Base-by-base conservation (phyloP, 2,888 invertebrate genomes). In the Neoascia interrupta region DNA sequence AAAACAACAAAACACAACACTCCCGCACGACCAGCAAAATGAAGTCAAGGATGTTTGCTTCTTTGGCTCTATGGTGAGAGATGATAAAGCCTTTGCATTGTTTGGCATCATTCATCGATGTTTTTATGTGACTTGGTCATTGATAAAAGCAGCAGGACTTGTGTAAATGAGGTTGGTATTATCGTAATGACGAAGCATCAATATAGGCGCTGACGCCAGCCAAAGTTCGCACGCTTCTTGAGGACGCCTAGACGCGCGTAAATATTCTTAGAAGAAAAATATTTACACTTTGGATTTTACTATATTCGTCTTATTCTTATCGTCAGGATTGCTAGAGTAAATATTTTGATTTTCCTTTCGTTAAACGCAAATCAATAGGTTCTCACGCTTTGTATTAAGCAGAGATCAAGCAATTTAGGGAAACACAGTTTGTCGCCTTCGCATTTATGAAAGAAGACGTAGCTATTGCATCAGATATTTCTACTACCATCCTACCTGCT, bases 11-110 rank as follows among this genome's bases (percentile, higher is more conserved):
- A 61, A 26, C 54, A 61, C n/a, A n/a, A n/a, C n/a, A n/a, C n/a
- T n/a, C n/a, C n/a, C n/a, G n/a, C n/a, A 47, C 15, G 10, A 8
- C n/a, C 23, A 45, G 19, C 10, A 61, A n/a, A n/a, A 56, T 37
- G 11, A 51, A 63, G 63, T 61, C 75, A 75, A 75, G 69, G 69
- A 75, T 75, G 69, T 69, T 11, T 19, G n/a, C n/a, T n/a, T n/a
- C n/a, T n/a, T 61, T 39, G 28, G 43, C 45, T 45, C 34, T 28
- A 5, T 28, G 23, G 28, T n/a, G n/a, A n/a, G 31, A n/a, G 18
- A 39, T 28, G 51, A 63, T 69, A 69, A 63, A 69, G 45, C 56
- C 63, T 51, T 69, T 64, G 49, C 2, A 13, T 15, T 13, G 10
- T 10, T 13, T 21, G 43, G 36, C 11, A 39, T 37, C 23, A 72